These are phyloP conservation scores for Drosophila nr. perissopoda DNA, from an alignment of 2,888 invertebrate genomes.

Conservation along the genomic window DNA sequence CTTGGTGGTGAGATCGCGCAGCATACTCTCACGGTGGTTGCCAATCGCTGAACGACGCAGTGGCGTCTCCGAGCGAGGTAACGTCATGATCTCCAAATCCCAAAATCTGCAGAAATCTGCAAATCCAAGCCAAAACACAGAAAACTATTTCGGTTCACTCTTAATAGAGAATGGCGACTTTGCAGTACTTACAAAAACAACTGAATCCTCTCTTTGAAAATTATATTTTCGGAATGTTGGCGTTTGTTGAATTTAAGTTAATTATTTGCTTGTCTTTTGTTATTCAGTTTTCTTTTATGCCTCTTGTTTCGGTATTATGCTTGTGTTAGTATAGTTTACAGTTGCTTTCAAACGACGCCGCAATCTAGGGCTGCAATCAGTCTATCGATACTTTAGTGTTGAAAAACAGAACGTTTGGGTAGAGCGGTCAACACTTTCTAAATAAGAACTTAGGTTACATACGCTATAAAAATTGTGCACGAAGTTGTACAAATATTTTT, in stretches of 20 bases:
- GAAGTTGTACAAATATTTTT: not conserved
- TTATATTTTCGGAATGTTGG: not conserved
- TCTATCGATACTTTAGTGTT: constrained; percentile 49
- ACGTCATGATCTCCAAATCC: constrained; percentile 71
- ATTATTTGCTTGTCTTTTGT: constrained; percentile 28
- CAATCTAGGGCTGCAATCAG: constrained; percentile 57
- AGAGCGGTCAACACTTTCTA: not conserved
- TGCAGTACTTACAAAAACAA: constrained; percentile 1
- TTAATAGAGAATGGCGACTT: not conserved
- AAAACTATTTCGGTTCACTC: constrained; percentile 9
- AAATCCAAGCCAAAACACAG: constrained; percentile 2
- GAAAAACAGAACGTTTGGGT: constrained; percentile 8
- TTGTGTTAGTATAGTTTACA: constrained; percentile 77
- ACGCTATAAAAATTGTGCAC: not conserved
- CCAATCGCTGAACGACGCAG: constrained; percentile 82
- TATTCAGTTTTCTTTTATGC: constrained; percentile 50
- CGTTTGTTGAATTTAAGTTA: constrained; percentile 16
- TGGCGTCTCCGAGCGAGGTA: constrained; percentile 82
- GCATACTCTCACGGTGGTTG: constrained; percentile 71
- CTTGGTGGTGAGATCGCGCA: constrained; percentile 46
- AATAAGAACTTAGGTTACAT: too few relatives aligned
- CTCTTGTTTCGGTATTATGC: constrained; percentile 32
- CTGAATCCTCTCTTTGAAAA: not conserved
- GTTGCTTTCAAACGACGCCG: constrained; percentile 77
- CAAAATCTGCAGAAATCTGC: constrained; percentile 8